Evolutionary conservation across 2,888 invertebrate genomes (phyloP), one percentile per base, ranked within the genome.

Genomic region (Spilarctia lutea): DNA sequence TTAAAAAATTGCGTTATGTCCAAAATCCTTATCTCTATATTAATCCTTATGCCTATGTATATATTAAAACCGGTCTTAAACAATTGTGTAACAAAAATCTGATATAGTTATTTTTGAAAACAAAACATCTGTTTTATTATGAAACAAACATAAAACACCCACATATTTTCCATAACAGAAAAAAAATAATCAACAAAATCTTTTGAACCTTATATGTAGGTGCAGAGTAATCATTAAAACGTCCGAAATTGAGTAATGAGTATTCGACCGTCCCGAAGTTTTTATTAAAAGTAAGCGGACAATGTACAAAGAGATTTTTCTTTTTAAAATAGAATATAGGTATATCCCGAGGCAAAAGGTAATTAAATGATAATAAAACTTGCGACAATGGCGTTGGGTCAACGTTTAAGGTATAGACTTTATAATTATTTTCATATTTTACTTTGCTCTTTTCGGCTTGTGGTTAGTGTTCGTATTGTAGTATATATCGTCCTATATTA

Each of bases 231-330:
- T 45, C n/a, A 60, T 60, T 70, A 71, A 67, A 52, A 67, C 42
- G 67, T 33, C 66, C 33, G 18, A 27, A 80, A 81, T 76, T 85
- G 75, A 81, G 71, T 81, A 77, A 84, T 76, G 75, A 74, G 76
- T 76, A 76, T 81, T 73, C 83, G 78, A 83, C 73, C 73, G 77
- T 68, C 77, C 79, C 76, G 77, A 74, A 79, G 83, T 81, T 75
- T 81, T 85, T 83, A 85, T 81, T 83, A 78, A 76, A 83, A 83
- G 75, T 77, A 68, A 20, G 70, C 71, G 77, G 77, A 84, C 75
- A 84, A 79, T 81, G 77, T 74, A 81, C 79, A 75, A 78, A 75
- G 67, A 84, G 75, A 83, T 77, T 75, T 79, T 84, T 79, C 75
- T 79, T 72, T 68, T 79, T n/a, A 68, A 68, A 82, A 83, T 81